These are phyloP conservation scores for Drosophila paracracens DNA, from an alignment of 2,888 invertebrate genomes.

Conservation along the genomic window DNA sequence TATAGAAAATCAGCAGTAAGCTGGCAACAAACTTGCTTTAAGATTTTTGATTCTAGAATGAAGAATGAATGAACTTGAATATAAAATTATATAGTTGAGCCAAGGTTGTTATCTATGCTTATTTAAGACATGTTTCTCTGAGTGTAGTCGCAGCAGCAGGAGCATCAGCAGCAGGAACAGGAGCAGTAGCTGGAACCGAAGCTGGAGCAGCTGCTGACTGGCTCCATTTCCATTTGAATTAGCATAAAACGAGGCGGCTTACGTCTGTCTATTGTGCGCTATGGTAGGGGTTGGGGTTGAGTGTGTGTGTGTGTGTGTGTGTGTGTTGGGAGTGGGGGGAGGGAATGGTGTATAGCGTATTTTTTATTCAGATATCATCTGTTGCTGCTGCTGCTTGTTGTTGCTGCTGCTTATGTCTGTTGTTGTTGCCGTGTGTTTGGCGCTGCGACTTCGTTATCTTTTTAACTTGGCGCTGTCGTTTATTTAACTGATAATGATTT, in stretches of 20 bases:
- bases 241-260: conserved; percentile 79
- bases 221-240: conserved; percentile 80
- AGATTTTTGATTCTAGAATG: not conserved
- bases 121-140: not conserved
- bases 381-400: conserved; percentile 56
- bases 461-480: conserved; percentile 80
- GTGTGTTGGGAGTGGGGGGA: not conserved
- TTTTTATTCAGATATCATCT: conserved; percentile 71
- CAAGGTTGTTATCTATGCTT: not conserved
- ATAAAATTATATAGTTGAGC: not conserved
- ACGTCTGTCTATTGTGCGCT: conserved; percentile 75
- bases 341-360: conserved; percentile 37
- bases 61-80: not conserved
- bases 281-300: conserved; percentile 20
- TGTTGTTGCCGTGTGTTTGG: conserved; percentile 45
- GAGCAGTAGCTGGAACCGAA: conserved; percentile 59
- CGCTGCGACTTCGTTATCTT: conserved; percentile 73
- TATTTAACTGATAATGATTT: conserved; percentile 79
- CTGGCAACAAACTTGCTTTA: not conserved
- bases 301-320: not conserved
- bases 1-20: not conserved
- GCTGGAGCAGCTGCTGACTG: conserved; percentile 75
- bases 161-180: conserved; percentile 6
- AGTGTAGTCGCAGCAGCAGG: conserved; percentile 2
- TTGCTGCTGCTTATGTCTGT: conserved; percentile 22